Base-by-base conservation (phyloP, 2,888 invertebrate species). In the Adelphocoris suturalis region DNA sequence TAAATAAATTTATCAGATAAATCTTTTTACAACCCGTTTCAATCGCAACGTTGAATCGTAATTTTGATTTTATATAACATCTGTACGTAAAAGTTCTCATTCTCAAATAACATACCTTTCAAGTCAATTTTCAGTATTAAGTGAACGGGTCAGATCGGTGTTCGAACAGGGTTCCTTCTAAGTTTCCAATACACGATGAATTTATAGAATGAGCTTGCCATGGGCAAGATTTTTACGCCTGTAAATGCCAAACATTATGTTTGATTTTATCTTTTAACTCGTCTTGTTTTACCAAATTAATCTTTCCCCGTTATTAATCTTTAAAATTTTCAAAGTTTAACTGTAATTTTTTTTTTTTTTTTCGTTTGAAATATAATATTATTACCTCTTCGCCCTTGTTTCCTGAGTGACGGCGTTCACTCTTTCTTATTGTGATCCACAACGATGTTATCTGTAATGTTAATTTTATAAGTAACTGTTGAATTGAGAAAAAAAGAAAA, bases 391-490 rank as follows among this genome's bases (percentile, higher is more conserved):
- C 52, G 23, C 82, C 85, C 85, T 61, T 46, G 23, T 85, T 85
- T 68, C 19, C 19, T 37, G 85, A 61, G 78, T 46, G 88, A 52
- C 57, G 16, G n/a, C 7, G 68, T 16, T 78, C 88, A 46, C 88
- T 78, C 61, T 55, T 55, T 88, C 88, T 80, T 88, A 88, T 78
- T 88, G 88, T 88, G 88, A 78, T 88, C 88, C 88, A 88, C 88
- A 88, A 88, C 88, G 88, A 88, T 88, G 88, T 88, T 88, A 78
- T 88, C 76, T 88, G 78, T 88, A 88, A 76, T 88, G 88, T 88
- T 88, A 88, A 88, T 88, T 88, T 88, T 88, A 88, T 88, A 88
- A 88, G 78, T 88, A 88, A 88, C 78, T 88, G 88, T 88, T 88
- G 57, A 88, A 78, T 88, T 37, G 37, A 37, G 76, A 88, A 12